phyloP scores from a whole-genome alignment of 2,797 vertebrate genomes.

The Crax fasciolata region DNA sequence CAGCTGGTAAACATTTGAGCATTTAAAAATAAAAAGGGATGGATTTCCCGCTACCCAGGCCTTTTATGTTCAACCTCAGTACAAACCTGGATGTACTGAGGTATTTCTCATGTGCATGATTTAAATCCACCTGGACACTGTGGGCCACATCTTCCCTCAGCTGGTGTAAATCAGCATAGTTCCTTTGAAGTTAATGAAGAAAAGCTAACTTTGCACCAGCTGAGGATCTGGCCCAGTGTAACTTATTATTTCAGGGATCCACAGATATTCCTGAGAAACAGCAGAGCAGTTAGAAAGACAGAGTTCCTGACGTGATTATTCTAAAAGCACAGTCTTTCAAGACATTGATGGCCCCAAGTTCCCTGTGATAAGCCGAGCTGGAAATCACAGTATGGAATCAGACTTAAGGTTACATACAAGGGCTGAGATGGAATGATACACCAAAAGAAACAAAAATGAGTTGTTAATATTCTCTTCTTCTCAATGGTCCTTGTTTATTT shows the following conservation, averaged over 20 bases:
- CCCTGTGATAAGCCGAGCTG: conserved; percentile 16
- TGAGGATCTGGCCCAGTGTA: conserved; percentile 66
- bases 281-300: conserved; percentile 42
- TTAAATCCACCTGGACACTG: conserved; percentile 71
- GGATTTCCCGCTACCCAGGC: conserved; percentile 67
- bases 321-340: conserved; percentile 39
- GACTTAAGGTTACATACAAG: not conserved
- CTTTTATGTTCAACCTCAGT: conserved; percentile 72
- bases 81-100: conserved; percentile 53
- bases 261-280: conserved; percentile 54
- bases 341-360: conserved; percentile 57
- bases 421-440: not conserved
- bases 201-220: conserved; percentile 62
- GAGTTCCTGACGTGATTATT: conserved; percentile 51
- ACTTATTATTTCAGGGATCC: conserved; percentile 63
- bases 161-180: conserved; percentile 75
- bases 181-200: conserved; percentile 77
- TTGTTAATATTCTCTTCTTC: not conserved
- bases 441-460: not conserved
- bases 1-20: conserved; percentile 87
- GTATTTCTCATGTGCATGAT: conserved; percentile 64
- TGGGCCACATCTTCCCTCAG: conserved; percentile 70
- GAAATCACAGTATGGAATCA: conserved; percentile 29
- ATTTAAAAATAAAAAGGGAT: conserved; percentile 82
- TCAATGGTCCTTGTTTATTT: not conserved